Evolutionary conservation across 2,888 invertebrate genomes (phyloP).

Genomic region (Exephanes ischioxanthus): DNA sequence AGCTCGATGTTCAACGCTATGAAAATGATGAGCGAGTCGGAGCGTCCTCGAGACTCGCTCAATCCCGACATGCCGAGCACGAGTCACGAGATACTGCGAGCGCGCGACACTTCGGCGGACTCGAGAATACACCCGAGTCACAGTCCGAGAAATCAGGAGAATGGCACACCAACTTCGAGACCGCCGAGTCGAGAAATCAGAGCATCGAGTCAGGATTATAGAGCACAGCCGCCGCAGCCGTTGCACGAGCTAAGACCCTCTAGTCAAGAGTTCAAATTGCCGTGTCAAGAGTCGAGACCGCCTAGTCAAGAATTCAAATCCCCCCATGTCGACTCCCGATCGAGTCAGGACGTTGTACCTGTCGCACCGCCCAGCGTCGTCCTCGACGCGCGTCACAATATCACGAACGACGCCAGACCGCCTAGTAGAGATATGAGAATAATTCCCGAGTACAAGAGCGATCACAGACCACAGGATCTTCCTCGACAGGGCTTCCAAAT

Average conservation of each 20-base stretch:
- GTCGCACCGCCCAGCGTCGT: background rate
- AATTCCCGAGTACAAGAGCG: conserved; percentile 69
- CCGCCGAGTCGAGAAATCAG: conserved; percentile 72
- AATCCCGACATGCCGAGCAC: conserved; percentile 36
- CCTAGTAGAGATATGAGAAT: conserved; percentile 73
- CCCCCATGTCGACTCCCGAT: conserved; percentile 68
- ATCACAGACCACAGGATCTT: conserved; percentile 47
- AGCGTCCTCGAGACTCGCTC: conserved; percentile 71
- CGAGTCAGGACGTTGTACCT: conserved; percentile 62
- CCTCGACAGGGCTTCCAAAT: conserved; percentile 71
- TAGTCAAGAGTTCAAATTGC: conserved; percentile 73
- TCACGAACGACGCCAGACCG: conserved; percentile 61
- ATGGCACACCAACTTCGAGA: conserved; percentile 72
- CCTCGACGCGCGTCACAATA: conserved; percentile 26
- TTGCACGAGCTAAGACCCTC: conserved; percentile 57
- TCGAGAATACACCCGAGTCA: conserved; percentile 43
- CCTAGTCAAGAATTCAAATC: conserved; percentile 76
- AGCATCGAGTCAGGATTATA: conserved; percentile 67
- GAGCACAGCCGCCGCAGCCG: conserved; percentile 53
- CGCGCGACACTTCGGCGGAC: conserved; percentile 28
- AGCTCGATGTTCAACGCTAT: conserved; percentile 72
- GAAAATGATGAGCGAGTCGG: conserved; percentile 74
- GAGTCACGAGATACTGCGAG: conserved; percentile 45
- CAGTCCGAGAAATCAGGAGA: conserved; percentile 70
- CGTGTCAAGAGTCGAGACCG: conserved; percentile 74